Percentiles rank a stretch among this genome's conserved stretches.
Evolutionary conservation across 1,140 invertebrate genomes (phyloP).

Genomic region (Cyrtorhinus lividipennis): DNA sequence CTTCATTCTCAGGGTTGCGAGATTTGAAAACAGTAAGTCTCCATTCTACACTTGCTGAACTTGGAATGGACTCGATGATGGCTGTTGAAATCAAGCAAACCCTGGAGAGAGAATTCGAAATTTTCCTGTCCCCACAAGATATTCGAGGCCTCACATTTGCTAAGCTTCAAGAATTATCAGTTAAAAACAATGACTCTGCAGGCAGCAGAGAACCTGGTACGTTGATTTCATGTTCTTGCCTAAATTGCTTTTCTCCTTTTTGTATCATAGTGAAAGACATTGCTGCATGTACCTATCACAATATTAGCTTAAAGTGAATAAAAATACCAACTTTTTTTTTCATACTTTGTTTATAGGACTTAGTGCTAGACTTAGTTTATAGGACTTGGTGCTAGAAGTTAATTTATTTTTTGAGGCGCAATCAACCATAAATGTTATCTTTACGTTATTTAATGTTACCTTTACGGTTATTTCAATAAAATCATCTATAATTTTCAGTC

Average conservation of each 20-base stretch:
- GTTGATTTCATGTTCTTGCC: not conserved
- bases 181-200: slow-evolving; percentile 1
- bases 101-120: slow-evolving; percentile 65
- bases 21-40: slow-evolving; percentile 41
- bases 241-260: not conserved
- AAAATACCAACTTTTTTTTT: not conserved
- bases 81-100: slow-evolving; percentile 72
- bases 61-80: slow-evolving; percentile 73
- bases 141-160: slow-evolving; percentile 44
- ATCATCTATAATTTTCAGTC: too few relatives aligned
- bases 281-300: too few relatives aligned
- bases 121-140: slow-evolving; percentile 61
- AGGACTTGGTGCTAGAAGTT: not conserved
- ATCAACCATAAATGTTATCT: not conserved
- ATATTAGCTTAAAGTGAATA: not conserved
- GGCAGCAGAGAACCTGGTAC: not conserved
- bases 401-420: not conserved
- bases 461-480: not conserved
- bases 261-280: too few relatives aligned
- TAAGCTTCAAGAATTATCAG: slow-evolving; percentile 35
- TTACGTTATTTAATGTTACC: not conserved
- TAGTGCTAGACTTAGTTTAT: not conserved
- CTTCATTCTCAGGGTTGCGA: slow-evolving; percentile 32
- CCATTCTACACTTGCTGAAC: slow-evolving; percentile 56
- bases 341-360: not conserved